Evolutionary conservation across 2,797 vertebrate genomes (phyloP), one percentile per base, ranked within the genome.

Genomic region (Hydrophis major): DNA sequence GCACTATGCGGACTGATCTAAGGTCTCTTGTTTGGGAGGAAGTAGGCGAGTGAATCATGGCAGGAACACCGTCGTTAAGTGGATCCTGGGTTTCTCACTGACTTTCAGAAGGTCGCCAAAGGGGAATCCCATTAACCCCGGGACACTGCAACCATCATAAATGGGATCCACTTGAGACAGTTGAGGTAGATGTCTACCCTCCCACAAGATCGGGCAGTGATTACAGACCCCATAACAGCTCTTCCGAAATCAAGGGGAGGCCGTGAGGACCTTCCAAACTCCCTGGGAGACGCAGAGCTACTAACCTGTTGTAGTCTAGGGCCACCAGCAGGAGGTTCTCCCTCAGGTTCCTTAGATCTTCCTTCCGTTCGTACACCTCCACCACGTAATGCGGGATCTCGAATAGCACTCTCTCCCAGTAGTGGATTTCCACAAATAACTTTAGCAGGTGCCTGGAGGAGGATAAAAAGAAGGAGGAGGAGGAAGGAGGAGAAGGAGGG

Each of bases 261-360:
- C 12, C 2, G 1, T 3, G 66, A 18, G 66, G 16, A 37, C 6
- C n/a, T 37, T 74, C n/a, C 66, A 0, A 6, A 7, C 6, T 37
- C 22, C 27, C 2, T 32, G 2, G 47, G 8, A 25, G 10, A 53
- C 7, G 2, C 88, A 18, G 27, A 6, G 4, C 8, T 7, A 25
- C 97, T 50, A 25, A 99, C 99, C 98, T 98, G 96, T 99, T 99
- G 89, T 99, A 99, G 95, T 98, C 97, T 18, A 97, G 97, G 20
- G 98, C 97, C 47, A 99, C 97, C 2, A 98, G 97, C 47, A 98
- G 96, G 2, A 98, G 97, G 87, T 97, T 98, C 95, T 98, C 98
- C 18, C 97, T 97, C 59, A 99, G 96, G 93, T 90, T 92, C 20
- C 97, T 95, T 47, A 99, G 96, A n/a, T 99, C 98, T 53, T 98